phyloP scores from a whole-genome alignment of 2,797 vertebrate species.

The Micropoecilia bifurca region DNA sequence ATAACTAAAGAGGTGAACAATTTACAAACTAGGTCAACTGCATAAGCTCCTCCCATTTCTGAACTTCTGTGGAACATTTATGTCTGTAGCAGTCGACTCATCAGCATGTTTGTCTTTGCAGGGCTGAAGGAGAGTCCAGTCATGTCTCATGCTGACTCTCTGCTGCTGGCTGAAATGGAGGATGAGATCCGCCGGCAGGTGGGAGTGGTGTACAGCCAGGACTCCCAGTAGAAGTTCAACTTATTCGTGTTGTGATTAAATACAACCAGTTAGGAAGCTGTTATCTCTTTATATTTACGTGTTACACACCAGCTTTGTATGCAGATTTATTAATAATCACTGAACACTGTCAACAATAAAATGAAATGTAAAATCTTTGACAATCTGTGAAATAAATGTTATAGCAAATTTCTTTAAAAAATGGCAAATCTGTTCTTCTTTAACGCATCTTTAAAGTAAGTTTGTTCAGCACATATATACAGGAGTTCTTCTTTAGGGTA shows the following conservation, averaged over 20 bases:
- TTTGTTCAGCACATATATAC: background rate
- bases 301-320: background rate
- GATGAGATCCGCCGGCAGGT: slow-evolving; percentile 80
- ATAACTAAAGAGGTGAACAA: background rate
- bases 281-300: background rate
- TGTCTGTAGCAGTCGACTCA: background rate
- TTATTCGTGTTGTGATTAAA: background rate
- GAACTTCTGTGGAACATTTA: background rate
- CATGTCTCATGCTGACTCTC: slow-evolving; percentile 78
- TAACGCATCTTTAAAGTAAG: background rate
- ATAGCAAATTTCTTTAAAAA: background rate
- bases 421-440: background rate
- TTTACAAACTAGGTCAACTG: background rate
- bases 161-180: slow-evolving; percentile 77
- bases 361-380: background rate
- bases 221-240: slow-evolving; percentile 48
- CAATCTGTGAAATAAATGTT: background rate
- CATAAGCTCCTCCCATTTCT: background rate
- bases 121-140: slow-evolving; percentile 80
- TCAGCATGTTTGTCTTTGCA: slow-evolving; percentile 30
- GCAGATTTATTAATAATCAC: background rate
- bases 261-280: background rate
- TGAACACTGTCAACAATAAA: background rate
- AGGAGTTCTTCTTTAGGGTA: too few species aligned
- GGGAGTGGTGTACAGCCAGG: slow-evolving; percentile 81